Evolutionary conservation across 2,888 invertebrate genomes (phyloP).

Genomic region (Cosmopolites sordidus): DNA sequence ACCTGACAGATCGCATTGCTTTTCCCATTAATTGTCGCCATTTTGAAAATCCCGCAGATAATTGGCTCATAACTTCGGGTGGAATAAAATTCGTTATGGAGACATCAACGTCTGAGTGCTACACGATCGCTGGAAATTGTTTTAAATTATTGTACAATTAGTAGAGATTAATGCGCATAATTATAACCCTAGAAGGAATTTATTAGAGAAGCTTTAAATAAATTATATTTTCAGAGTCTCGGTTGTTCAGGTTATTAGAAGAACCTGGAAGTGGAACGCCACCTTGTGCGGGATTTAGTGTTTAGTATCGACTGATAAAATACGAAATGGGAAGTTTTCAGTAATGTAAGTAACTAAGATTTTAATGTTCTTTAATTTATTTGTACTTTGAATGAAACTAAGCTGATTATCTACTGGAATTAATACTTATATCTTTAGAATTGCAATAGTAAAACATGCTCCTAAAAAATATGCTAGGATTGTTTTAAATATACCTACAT

Average conservation of each 20-base stretch:
- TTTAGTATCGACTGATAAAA: constrained; percentile 21
- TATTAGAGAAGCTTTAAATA: constrained; percentile 32
- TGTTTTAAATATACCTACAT: too few species aligned
- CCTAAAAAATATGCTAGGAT: too few species aligned
- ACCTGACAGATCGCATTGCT: constrained; percentile 2
- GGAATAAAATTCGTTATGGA: constrained; percentile 38
- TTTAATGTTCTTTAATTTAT: too few species aligned
- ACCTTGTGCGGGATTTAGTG: constrained; percentile 21
- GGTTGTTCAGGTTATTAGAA: not conserved
- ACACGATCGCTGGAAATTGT: constrained; percentile 41
- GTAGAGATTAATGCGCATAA: constrained; percentile 43
- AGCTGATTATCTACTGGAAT: too few species aligned
- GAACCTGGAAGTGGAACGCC: constrained; percentile 15
- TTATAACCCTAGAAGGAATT: constrained; percentile 41
- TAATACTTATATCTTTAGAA: too few species aligned
- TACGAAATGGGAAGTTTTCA: constrained; percentile 20
- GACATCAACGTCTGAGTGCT: constrained; percentile 41
- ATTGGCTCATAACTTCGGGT: constrained; percentile 31
- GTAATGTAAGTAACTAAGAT: too few species aligned
- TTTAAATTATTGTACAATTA: constrained; percentile 46
- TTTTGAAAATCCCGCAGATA: constrained; percentile 22
- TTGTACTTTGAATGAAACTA: too few species aligned
- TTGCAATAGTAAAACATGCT: too few species aligned
- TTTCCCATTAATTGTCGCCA: constrained; percentile 18
- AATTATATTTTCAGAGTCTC: constrained; percentile 28